Conservation (phyloP, 1,140 invertebrate genomes). For the Physella acuta region DNA sequence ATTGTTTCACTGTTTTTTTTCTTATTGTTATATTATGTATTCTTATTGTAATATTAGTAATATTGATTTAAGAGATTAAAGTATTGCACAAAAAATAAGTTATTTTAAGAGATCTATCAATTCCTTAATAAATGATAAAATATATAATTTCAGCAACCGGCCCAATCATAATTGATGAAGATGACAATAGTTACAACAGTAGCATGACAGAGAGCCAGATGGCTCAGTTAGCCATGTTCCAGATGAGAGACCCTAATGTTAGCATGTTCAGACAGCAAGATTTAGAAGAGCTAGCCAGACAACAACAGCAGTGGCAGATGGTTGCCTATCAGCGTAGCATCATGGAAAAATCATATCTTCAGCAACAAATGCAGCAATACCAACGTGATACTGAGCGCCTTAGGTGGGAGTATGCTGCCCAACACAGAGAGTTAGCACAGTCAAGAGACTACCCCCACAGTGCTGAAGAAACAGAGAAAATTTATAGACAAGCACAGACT, state of each 20-base stretch:
- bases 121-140: too few species aligned
- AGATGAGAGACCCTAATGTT: slow-evolving; percentile 20
- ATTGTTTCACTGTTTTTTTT: too few species aligned
- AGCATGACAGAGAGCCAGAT: slow-evolving; percentile 15
- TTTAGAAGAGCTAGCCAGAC: slow-evolving; percentile 23
- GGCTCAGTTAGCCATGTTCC: slow-evolving; percentile 23
- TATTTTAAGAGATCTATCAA: too few species aligned
- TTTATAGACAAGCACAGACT: slow-evolving; percentile 14
- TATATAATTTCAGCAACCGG: slow-evolving; percentile 18
- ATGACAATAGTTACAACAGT: slow-evolving; percentile 16
- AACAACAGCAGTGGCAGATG: slow-evolving; percentile 27
- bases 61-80: too few species aligned
- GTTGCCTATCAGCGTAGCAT: slow-evolving; percentile 27
- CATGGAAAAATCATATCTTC: slow-evolving; percentile 26
- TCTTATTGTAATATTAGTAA: too few species aligned
- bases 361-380: slow-evolving; percentile 28
- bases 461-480: slow-evolving; percentile 14
- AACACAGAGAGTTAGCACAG: slow-evolving; percentile 19
- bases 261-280: slow-evolving; percentile 26
- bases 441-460: slow-evolving; percentile 14
- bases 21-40: too few species aligned
- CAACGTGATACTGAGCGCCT: slow-evolving; percentile 24
- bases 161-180: slow-evolving; percentile 22
- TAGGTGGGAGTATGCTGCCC: slow-evolving; percentile 20
- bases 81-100: too few species aligned